A percentile compares a stretch with the other conserved stretches of the same genome.
These are phyloP conservation scores for Drosophila subsilvestris DNA, from an alignment of 2,888 invertebrate species.

Conservation along the genomic window DNA sequence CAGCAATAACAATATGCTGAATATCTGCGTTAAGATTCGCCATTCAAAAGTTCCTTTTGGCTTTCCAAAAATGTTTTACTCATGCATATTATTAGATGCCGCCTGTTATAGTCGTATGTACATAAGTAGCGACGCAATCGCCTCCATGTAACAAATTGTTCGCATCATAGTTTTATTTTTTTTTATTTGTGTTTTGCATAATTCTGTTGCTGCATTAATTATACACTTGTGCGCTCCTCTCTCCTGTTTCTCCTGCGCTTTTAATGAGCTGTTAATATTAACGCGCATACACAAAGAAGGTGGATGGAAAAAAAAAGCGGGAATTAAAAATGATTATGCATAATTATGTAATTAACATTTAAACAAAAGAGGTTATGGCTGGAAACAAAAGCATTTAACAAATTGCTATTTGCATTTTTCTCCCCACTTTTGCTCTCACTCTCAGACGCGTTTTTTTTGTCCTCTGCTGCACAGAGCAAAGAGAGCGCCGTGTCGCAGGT, in stretches of 20 bases:
- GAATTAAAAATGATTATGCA: conserved; percentile 76
- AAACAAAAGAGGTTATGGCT: conserved; percentile 80
- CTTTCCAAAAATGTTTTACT: not conserved
- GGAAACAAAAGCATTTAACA: conserved; percentile 66
- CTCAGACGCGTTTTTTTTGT: not conserved
- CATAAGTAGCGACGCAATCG: conserved; percentile 11
- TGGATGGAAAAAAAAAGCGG: conserved; percentile 29
- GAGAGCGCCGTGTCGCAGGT: not conserved
- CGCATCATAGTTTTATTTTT: conserved; percentile 25
- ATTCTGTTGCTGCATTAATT: conserved; percentile 73
- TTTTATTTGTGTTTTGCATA: conserved; percentile 51
- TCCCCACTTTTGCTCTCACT: conserved; percentile 8
- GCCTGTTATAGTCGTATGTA: too few relatives aligned
- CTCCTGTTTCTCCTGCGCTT: conserved; percentile 56
- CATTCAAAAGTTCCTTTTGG: not conserved
- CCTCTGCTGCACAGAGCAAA: not conserved
- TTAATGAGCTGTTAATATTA: conserved; percentile 79
- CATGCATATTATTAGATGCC: not conserved
- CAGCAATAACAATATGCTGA: too few relatives aligned
- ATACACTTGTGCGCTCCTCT: conserved; percentile 66
- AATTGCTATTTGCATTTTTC: conserved; percentile 72
- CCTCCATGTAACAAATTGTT: conserved; percentile 49
- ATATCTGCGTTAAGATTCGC: not conserved
- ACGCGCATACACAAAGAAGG: conserved; percentile 29
- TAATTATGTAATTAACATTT: conserved; percentile 83